Evolutionary conservation across 2,888 invertebrate genomes (phyloP), one percentile per base, ranked within the genome.

Genomic region (Drosophila helvetica): DNA sequence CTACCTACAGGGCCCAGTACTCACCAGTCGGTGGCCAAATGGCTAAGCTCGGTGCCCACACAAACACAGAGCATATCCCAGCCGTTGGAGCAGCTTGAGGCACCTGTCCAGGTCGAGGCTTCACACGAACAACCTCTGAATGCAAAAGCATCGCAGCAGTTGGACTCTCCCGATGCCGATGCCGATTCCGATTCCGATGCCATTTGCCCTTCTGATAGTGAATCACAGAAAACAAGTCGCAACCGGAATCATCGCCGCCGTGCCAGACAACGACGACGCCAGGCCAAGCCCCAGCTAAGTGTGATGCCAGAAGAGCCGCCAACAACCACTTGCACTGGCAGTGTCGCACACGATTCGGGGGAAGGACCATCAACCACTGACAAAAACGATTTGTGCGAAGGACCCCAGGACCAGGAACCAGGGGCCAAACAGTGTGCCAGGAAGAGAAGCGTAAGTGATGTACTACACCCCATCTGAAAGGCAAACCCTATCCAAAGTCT

Each of bases 31-130:
- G 58, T 84, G 1, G 38, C 38, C n/a, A 52, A 56, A 18, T 86
- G 80, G 84, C 61, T 84, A 9, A 58, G 50, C n/a, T 60, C 62
- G 6, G 62, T 86, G 12, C 55, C n/a, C 7, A 18, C 27, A 53
- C 22, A 18, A 19, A 18, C 5, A 8, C 22, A 30, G 10, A 38
- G 1, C 3, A 33, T 18, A 8, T 27, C 18, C 3, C 30, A 56
- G 46, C 27, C 19, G 22, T 19, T 48, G 10, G 2, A n/a, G 30
- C 17, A 17, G 18, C 17, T 12, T 25, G 46, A n/a, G 5, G 17
- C 25, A 19, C 7, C 10, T 12, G 38, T 15, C 3, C 38, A 42
- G n/a, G 4, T 12, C 27, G 5, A 15, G 46, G 6, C 10, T 17
- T 7, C 30, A 27, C 2, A 4, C 10, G 12, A 12, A 6, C 17